Conservation (phyloP, 2,888 invertebrate genomes). For the Aromia moschata region DNA sequence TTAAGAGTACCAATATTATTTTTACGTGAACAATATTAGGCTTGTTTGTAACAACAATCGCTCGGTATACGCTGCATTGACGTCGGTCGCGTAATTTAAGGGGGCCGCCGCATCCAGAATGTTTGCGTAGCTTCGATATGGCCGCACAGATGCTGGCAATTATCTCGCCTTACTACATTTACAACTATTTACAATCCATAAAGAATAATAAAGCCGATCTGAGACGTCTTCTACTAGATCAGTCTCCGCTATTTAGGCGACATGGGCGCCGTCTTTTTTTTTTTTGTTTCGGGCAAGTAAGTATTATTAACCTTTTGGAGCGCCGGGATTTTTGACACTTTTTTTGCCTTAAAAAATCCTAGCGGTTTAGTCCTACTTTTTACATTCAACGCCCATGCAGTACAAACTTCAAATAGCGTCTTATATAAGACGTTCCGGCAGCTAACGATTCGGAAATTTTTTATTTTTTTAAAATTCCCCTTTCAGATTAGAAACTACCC, state of each 20-base stretch:
- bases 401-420: too few relatives aligned
- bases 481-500: too few relatives aligned
- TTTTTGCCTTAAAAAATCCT: too few relatives aligned
- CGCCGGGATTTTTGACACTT: too few relatives aligned
- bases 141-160: constrained; percentile 20
- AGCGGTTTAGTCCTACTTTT: too few relatives aligned
- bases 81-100: constrained; percentile 8
- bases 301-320: too few relatives aligned
- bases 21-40: constrained; percentile 17
- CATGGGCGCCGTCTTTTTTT: too few relatives aligned
- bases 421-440: too few relatives aligned
- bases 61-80: neutral
- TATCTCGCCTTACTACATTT: constrained; percentile 18
- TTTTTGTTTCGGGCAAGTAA: too few relatives aligned
- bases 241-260: constrained; percentile 24
- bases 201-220: constrained; percentile 26
- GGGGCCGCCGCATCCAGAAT: constrained; percentile 1
- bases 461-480: too few relatives aligned
- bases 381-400: too few relatives aligned
- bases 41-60: constrained; percentile 6
- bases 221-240: constrained; percentile 17
- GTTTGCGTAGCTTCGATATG: constrained; percentile 15
- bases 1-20: constrained; percentile 14
- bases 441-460: too few relatives aligned
- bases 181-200: constrained; percentile 25